Evolutionary conservation across 2,888 invertebrate genomes (phyloP), one percentile per base, ranked within the genome.

Genomic region (Drosophila borborema): DNA sequence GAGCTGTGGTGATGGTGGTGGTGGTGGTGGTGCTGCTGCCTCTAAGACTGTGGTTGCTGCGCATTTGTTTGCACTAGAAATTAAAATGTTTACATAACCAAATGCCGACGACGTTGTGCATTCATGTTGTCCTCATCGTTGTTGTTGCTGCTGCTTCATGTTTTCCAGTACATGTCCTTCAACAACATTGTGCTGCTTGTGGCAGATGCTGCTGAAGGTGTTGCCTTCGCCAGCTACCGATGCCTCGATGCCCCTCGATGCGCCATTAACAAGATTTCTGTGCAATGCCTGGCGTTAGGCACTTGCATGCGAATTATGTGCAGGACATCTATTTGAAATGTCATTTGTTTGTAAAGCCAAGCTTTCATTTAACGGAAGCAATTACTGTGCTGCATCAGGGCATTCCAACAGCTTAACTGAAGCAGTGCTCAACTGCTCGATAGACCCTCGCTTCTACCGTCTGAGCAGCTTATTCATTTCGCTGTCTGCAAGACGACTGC

Each of bases 71-170:
- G 89, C 86, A 77, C 79, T 74, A 72, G 86, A 86, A 86, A 86
- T 86, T 86, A 89, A 86, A 86, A 86, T 86, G 86, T 86, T 86
- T 86, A 89, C 89, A 86, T 86, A 86, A 85, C 81, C 70, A 61
- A 77, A 81, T 86, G 89, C 89, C 77, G 72, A 75, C 84, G 79
- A 86, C 81, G 84, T 79, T 81, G 78, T 76, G 81, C 67, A 85
- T 89, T 86, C 86, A 88, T 76, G 71, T 74, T 60, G 63, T 66
- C 61, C 69, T 62, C 70, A 72, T 67, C 68, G 72, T 56, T 59
- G 58, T 45, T 34, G 56, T 51, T 58, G 55, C 31, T 53, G 45
- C 48, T 66, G 43, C 28, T 55, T 51, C 64, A 62, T 80, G 74
- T 69, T 69, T 61, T 77, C 46, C 70, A 66, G 65, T 45, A 56